A percentile compares a stretch with the other conserved stretches of the same genome.
Evolutionary conservation across 1,140 invertebrate species (phyloP).

Genomic region (Charaxes varanes): DNA sequence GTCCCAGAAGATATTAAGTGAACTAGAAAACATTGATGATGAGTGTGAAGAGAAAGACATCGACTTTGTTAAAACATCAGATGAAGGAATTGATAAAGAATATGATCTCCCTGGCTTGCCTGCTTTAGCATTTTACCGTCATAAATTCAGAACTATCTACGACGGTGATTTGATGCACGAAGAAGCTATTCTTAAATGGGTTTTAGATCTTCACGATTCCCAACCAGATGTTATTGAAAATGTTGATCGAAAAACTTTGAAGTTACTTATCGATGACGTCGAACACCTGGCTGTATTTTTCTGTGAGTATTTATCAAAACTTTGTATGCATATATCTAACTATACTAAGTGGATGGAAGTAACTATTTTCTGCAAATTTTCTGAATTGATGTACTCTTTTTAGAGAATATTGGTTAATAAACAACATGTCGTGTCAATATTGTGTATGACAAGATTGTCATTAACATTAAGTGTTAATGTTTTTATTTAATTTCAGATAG

Average conservation of each 20-base stretch:
- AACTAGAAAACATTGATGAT: conserved; percentile 95
- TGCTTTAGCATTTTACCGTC: conserved; percentile 90
- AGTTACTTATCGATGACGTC: conserved; percentile 91
- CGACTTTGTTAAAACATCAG: conserved; percentile 94
- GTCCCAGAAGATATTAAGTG: conserved; percentile 90
- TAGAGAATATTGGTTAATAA: no score
- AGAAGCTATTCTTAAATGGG: conserved; percentile 92
- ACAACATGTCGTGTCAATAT: no score
- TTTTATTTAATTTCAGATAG: conserved; percentile 77
- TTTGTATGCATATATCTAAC: no score
- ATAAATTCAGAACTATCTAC: conserved; percentile 93
- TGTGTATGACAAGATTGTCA: no score
- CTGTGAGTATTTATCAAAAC: conserved; percentile 84
- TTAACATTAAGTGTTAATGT: no score
- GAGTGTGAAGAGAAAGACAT: conserved; percentile 95
- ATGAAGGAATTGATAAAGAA: conserved; percentile 90
- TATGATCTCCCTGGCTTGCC: conserved; percentile 90
- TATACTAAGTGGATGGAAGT: no score
- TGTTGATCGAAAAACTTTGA: conserved; percentile 91
- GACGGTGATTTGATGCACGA: conserved; percentile 92
- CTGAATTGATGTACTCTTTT: no score
- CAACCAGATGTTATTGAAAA: conserved; percentile 93
- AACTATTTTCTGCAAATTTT: no score
- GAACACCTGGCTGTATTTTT: conserved; percentile 95
- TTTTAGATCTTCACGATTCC: conserved; percentile 88